phyloP scores from a whole-genome alignment of 2,797 vertebrate species.

The Pteronotus mesoamericanus region DNA sequence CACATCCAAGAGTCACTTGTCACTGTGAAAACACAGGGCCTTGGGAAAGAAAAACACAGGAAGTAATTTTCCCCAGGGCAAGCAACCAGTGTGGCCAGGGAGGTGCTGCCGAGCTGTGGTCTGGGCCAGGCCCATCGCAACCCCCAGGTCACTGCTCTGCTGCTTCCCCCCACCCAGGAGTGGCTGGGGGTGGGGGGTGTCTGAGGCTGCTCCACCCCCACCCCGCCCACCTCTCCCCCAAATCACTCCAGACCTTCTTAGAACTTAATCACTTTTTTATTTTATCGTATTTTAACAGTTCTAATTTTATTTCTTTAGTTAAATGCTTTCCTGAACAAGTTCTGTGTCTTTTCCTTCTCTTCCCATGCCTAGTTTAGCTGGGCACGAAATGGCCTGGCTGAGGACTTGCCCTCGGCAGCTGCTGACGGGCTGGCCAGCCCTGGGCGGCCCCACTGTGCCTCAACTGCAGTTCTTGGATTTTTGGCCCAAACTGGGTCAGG shows the following conservation, averaged over 20 bases:
- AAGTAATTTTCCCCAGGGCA: background rate
- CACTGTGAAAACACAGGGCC: background rate
- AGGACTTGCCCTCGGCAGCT: background rate
- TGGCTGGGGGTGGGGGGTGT: rapidly evolving
- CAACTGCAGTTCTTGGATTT: constrained; percentile 39
- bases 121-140: background rate
- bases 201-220: background rate
- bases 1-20: constrained; percentile 27
- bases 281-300: constrained; percentile 35
- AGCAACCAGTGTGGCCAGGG: background rate
- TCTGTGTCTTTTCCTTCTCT: background rate
- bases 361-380: background rate
- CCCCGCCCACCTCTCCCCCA: background rate
- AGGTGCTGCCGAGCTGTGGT: background rate
- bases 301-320: constrained; percentile 38
- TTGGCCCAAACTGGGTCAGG: constrained; percentile 56
- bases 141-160: background rate
- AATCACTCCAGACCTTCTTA: background rate
- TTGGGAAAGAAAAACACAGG: background rate
- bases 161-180: background rate
- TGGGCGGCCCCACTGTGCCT: background rate
- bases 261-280: constrained; percentile 13
- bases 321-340: constrained; percentile 5
- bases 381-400: constrained; percentile 1
- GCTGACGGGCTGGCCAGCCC: background rate